phyloP scores from a whole-genome alignment of 2,888 invertebrate species.

The Ennomos quercinarius region DNA sequence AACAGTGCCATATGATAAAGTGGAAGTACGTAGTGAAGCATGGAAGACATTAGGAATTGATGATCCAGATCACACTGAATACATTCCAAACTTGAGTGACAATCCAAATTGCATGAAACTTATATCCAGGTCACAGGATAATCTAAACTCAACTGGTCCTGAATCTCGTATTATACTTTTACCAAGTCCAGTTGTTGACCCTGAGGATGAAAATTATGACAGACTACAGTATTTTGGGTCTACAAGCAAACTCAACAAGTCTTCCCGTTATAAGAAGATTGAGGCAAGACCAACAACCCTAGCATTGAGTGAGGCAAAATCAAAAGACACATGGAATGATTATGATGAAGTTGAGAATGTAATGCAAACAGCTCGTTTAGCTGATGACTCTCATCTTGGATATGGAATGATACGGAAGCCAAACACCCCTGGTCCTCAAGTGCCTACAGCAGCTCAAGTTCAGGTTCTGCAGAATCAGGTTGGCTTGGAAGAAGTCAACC shows the following conservation, averaged over 20 bases:
- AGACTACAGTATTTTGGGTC: conserved; percentile 93
- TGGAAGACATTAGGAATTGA: conserved; percentile 93
- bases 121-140: conserved; percentile 82
- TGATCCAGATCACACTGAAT: conserved; percentile 90
- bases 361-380: conserved; percentile 89
- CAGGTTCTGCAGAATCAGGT: conserved; percentile 77
- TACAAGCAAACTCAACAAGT: conserved; percentile 88
- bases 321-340: conserved; percentile 87
- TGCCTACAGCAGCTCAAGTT: conserved; percentile 80
- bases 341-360: conserved; percentile 91
- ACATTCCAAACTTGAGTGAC: conserved; percentile 76
- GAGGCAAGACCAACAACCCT: conserved; percentile 86
- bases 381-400: conserved; percentile 92
- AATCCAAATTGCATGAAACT: conserved; percentile 79
- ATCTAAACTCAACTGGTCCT: conserved; percentile 74
- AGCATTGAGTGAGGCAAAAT: conserved; percentile 71
- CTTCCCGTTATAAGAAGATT: conserved; percentile 89
- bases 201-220: conserved; percentile 89
- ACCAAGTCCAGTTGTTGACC: conserved; percentile 77
- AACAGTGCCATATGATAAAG: conserved; percentile 88
- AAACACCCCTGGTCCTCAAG: conserved; percentile 82
- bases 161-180: conserved; percentile 85
- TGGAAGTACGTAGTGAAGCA: conserved; percentile 91
- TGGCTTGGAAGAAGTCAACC: conserved; percentile 84
- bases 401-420: conserved; percentile 92